Base-by-base conservation (phyloP, 2,113 vertebrate species). In the Parus major region DNA sequence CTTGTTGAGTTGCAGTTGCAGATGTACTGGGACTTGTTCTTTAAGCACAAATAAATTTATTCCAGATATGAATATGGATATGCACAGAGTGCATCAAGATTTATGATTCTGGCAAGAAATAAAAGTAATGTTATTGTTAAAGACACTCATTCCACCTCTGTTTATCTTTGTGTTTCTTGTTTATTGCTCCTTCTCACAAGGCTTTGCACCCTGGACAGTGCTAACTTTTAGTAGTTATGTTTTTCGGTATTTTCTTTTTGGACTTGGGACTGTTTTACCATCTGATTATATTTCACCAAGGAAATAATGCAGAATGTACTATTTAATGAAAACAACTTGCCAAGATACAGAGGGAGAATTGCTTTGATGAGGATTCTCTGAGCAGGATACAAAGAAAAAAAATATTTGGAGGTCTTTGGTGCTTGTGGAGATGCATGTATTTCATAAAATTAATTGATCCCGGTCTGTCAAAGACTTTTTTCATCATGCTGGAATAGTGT, bases 401-500 rank as follows among this genome's bases (percentile, higher is more conserved):
- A 66, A 24, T 83, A 66, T 92, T 82, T 92, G 57, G 56, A 82
- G 69, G 77, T 65, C 57, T 86, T 64, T 68, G 11, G 21, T 91
- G 33, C 52, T 83, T 17, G 33, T 41, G 44, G 57, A 92, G 28
- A 65, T 77, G 42, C 13, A 63, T 36, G 22, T 65, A 44, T 87
- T 86, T 56, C 46, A 56, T 75, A 77, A 92, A 95, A 88, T 93
- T 12, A 93, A 89, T 95, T 82, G 41, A 91, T 95, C 29, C 36
- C 21, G 44, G 6, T 29, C 63, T 85, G 36, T 87, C 47, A 86
- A 92, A 92, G 41, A 14, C 27, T 71, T 87, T 95, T 86, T 39
- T 39, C 39, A 82, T 90, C 50, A 23, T 72, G 18, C 29, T 95
- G 41, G 31, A 86, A 75, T 60, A 87, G 10, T n/a, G n/a, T n/a